Evolutionary conservation across 2,888 invertebrate species (phyloP), one percentile per base, ranked within the genome.

Genomic region (Drosophila differens): DNA sequence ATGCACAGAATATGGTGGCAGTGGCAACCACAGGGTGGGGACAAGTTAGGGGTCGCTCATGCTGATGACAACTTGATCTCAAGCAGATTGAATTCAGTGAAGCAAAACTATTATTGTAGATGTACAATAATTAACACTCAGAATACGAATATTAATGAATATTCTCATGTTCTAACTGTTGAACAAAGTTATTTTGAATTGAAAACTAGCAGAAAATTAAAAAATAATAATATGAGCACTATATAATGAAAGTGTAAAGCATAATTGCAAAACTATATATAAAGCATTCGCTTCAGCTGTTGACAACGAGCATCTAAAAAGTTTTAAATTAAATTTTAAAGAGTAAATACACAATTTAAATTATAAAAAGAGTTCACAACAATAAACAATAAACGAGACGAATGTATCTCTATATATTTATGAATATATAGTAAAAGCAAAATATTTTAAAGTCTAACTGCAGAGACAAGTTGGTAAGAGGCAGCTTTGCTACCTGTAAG

Each of bases 41-140:
- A n/a, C n/a, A 32, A 25, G 9, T 30, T 28, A 4, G 44, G 37
- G 25, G 55, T 57, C 32, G 35, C 49, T 63, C 58, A 39, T 53
- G 63, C 14, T 67, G 60, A 33, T 67, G 59, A 74, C 52, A 69
- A 54, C 54, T 61, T 39, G 30, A 68, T 35, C 52, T 64, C 10
- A 57, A 37, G 7, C 61, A 53, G 41, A 74, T 74, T 69, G 58
- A 74, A 59, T 47, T 32, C 62, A 69, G 54, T 35, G n/a, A 32
- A 55, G 54, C 74, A 62, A 25, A 37, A 14, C 14, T 69, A 51
- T 35, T 58, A 57, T 54, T 54, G 22, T 58, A 52, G 22, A 33
- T 62, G 62, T 32, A 30, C 37, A 51, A 19, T 37, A 61, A 32
- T 25, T 10, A 35, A 37, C 41, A 72, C 64, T 25, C 30, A 19